Evolutionary conservation across 1,140 invertebrate genomes (phyloP), one percentile per base, ranked within the genome.

Genomic region (Drosophila punjabiensis): DNA sequence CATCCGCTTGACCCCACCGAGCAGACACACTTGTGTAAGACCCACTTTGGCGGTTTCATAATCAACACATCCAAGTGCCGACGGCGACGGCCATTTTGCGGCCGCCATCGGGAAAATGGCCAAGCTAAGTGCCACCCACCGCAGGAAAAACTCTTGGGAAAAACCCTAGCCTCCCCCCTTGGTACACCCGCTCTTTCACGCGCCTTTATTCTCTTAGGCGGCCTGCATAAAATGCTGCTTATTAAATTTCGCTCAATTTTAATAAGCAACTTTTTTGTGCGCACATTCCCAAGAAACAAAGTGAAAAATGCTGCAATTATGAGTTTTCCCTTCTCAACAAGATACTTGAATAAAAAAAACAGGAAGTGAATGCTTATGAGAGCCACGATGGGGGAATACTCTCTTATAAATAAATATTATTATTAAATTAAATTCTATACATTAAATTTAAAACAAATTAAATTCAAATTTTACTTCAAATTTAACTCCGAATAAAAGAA

Each of bases 211-310:
- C 55, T 35, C 70, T 32, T 39, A 78, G 78, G 68, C 79, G 66
- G 68, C 61, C 50, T 80, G 86, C 86, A 89, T 89, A 89, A 82
- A 85, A 82, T 66, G 86, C 48, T 64, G 86, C 86, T 89, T 90
- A 90, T 89, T 89, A 89, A 85, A 90, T 86, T 81, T 82, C 76
- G 79, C 86, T 90, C 76, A 90, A 82, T 89, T 89, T 89, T 90
- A 89, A 89, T 89, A 89, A 80, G 85, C 86, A 84, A 79, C 81
- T 86, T 87, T 80, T 76, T 69, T 74, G 48, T 75, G 56, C 47
- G 55, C 47, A 58, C 83, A 79, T 79, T 79, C 81, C 79, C 64
- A 76, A 81, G 75, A 87, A 87, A 87, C 84, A 82, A 84, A 89
- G 75, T 68, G 41, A 77, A 87, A 87, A 83, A 70, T 70, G 60